phyloP scores from a whole-genome alignment of 2,888 invertebrate species.

The Tinea pellionella region DNA sequence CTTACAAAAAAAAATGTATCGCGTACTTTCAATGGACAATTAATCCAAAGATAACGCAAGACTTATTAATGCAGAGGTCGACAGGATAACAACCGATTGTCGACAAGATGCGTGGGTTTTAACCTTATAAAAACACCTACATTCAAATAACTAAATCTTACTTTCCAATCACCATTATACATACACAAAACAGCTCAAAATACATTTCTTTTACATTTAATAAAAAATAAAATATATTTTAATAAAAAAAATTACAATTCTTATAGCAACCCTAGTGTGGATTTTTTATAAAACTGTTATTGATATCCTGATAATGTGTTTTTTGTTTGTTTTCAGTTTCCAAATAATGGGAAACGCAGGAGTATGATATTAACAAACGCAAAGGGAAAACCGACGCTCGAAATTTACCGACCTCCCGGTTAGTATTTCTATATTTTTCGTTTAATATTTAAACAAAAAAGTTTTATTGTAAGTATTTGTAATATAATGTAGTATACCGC shows the following conservation, averaged over 20 bases:
- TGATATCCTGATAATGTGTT: too few species aligned
- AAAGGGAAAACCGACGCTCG: slow-evolving; percentile 85
- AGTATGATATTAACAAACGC: slow-evolving; percentile 77
- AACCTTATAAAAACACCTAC: background rate
- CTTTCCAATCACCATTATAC: too few species aligned
- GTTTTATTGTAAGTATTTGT: too few species aligned
- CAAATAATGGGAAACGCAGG: slow-evolving; percentile 77
- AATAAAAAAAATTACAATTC: too few species aligned
- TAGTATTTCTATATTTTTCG: slow-evolving; percentile 32
- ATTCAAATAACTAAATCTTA: background rate
- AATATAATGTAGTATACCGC: too few species aligned
- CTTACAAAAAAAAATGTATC: too few species aligned
- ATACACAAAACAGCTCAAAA: too few species aligned
- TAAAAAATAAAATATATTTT: too few species aligned
- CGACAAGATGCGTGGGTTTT: background rate
- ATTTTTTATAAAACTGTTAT: too few species aligned
- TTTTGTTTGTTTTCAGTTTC: slow-evolving; percentile 39
- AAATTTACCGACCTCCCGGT: slow-evolving; percentile 92
- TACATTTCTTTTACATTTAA: too few species aligned
- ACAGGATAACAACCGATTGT: background rate
- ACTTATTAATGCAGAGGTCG: background rate
- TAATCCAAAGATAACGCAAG: background rate
- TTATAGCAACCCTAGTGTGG: too few species aligned
- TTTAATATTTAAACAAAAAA: background rate
- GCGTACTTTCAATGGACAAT: too few species aligned